phyloP scores from a whole-genome alignment of 2,797 vertebrate genomes.

The Anguilla pacifica region DNA sequence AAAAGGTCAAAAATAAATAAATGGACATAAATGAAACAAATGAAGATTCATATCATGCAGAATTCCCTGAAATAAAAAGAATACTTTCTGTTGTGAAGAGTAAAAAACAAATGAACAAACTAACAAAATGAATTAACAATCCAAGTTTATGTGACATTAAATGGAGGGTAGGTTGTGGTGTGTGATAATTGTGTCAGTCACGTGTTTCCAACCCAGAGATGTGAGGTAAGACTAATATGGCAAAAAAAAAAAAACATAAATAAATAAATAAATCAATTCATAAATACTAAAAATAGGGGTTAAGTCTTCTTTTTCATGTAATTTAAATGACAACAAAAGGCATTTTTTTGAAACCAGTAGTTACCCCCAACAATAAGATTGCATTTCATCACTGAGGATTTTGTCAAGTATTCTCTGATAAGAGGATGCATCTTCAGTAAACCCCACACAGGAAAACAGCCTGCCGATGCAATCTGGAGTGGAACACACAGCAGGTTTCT shows the following conservation, averaged over 20 bases:
- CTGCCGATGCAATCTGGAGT: slow-evolving; percentile 4
- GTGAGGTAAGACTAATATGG: slow-evolving; percentile 37
- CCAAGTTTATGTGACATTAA: slow-evolving; percentile 46
- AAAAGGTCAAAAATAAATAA: slow-evolving; percentile 54
- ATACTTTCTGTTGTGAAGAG: slow-evolving; percentile 49
- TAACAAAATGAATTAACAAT: slow-evolving; percentile 48
- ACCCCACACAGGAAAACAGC: slow-evolving; percentile 15
- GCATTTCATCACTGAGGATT: slow-evolving; percentile 17
- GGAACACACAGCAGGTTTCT: not conserved
- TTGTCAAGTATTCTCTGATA: slow-evolving; percentile 14
- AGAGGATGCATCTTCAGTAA: not conserved
- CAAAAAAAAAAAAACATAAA: slow-evolving; percentile 6
- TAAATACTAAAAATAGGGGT: not conserved
- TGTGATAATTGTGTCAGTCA: slow-evolving; percentile 27
- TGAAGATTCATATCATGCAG: slow-evolving; percentile 62
- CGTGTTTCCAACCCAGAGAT: slow-evolving; percentile 37
- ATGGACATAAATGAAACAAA: slow-evolving; percentile 57
- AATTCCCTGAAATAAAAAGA: slow-evolving; percentile 66
- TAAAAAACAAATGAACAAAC: slow-evolving; percentile 58
- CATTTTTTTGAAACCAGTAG: slow-evolving; percentile 14
- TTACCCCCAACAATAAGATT: not conserved
- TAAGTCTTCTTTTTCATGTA: slow-evolving; percentile 11
- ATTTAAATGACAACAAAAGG: slow-evolving; percentile 11
- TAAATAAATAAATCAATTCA: slow-evolving; percentile 3
- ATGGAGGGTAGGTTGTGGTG: slow-evolving; percentile 24